These are phyloP conservation scores for Chlorops oryzae DNA, from an alignment of 1,140 invertebrate species.

Conservation along the genomic window DNA sequence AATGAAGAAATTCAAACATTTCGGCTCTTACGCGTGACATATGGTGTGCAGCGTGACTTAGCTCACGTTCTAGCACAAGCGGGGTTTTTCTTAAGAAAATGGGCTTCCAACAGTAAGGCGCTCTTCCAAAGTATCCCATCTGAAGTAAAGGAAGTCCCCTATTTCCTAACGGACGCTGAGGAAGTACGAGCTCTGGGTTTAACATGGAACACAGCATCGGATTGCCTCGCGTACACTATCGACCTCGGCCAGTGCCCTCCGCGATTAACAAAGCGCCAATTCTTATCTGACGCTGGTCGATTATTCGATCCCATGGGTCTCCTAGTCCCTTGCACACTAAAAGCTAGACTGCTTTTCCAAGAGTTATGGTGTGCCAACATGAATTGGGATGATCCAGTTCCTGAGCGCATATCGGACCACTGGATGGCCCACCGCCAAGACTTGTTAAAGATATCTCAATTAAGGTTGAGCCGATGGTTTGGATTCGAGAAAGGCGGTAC, in stretches of 20 bases:
- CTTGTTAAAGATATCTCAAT: background rate
- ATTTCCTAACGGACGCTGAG: background rate
- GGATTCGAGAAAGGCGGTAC: conserved; percentile 4
- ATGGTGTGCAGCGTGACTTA: too few relatives aligned
- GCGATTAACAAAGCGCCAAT: conserved; percentile 19
- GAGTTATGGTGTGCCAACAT: conserved; percentile 38
- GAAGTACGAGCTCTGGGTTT: background rate
- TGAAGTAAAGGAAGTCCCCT: conserved; percentile 11
- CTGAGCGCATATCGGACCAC: conserved; percentile 16
- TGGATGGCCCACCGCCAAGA: conserved; percentile 18
- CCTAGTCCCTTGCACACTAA: conserved; percentile 39
- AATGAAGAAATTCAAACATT: conserved; percentile 25
- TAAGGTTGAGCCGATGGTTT: background rate
- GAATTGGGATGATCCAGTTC: conserved; percentile 46
- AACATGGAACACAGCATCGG: background rate
- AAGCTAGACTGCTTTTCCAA: conserved; percentile 48
- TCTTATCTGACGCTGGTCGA: conserved; percentile 27
- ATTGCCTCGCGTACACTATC: background rate
- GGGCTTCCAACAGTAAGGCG: too few relatives aligned
- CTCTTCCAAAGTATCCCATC: too few relatives aligned
- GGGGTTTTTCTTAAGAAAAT: too few relatives aligned
- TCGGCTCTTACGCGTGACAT: conserved; percentile 42
- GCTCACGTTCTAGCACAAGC: too few relatives aligned
- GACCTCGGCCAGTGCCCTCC: background rate
- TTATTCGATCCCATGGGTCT: conserved; percentile 49